Evolutionary conservation across 2,888 invertebrate genomes (phyloP).

Genomic region (Himalopsyche tibetana): DNA sequence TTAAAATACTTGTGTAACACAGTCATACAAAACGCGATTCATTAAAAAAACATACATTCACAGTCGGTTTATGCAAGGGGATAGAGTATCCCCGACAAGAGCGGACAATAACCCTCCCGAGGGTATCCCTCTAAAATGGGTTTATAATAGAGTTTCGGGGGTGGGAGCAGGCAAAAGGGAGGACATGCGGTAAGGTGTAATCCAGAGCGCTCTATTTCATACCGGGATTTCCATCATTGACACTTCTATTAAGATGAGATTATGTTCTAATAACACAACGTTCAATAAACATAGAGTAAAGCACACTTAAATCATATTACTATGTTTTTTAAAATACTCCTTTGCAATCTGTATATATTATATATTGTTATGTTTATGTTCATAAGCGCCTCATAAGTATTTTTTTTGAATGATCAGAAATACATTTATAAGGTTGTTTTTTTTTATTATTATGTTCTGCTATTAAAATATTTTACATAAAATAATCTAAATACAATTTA

Average conservation of each 20-base stretch:
- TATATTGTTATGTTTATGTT: too few species aligned
- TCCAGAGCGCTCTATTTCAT: conserved; percentile 1
- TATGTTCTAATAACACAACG: neutral
- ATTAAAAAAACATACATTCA: conserved; percentile 26
- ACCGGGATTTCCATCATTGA: conserved; percentile 23
- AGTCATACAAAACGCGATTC: conserved; percentile 1
- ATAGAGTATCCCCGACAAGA: conserved; percentile 10
- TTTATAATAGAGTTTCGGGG: conserved; percentile 30
- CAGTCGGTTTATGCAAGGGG: neutral
- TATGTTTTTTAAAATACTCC: too few species aligned
- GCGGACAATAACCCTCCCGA: conserved; percentile 22
- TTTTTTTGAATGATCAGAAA: too few species aligned
- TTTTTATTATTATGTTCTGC: too few species aligned
- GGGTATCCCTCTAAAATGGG: conserved; percentile 26
- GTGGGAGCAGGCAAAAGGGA: neutral
- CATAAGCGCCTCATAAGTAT: too few species aligned
- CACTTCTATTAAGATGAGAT: neutral
- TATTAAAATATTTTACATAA: too few species aligned
- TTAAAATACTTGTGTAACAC: neutral
- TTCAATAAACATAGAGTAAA: neutral
- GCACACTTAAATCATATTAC: too few species aligned
- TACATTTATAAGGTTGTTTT: too few species aligned
- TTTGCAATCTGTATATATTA: too few species aligned
- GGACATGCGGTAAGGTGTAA: neutral
- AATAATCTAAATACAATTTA: too few species aligned